A percentile compares a stretch with the other conserved stretches of the same genome.
phyloP scores from a whole-genome alignment of 2,888 invertebrate species.

The Andrena trimmerana region DNA sequence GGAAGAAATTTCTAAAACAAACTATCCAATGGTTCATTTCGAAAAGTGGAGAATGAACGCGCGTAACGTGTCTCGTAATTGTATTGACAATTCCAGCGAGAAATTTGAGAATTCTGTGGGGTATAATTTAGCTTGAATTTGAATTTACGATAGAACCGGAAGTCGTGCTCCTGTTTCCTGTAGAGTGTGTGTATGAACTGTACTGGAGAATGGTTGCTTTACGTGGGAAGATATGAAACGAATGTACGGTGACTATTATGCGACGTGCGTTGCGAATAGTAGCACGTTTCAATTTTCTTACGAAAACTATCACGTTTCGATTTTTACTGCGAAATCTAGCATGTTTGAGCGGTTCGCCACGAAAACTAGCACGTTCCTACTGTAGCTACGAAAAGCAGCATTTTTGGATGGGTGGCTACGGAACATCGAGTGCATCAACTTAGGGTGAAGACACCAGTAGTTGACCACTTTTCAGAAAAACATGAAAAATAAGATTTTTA shows the following conservation, averaged over 20 bases:
- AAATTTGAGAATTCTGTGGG: neutral
- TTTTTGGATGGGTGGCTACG: no score
- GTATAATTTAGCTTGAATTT: slow-evolving; percentile 1
- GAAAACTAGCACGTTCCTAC: no score
- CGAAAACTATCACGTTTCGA: no score
- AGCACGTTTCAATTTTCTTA: no score
- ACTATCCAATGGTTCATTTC: neutral
- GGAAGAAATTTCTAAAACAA: neutral
- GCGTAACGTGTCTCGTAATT: neutral
- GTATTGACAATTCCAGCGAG: neutral
- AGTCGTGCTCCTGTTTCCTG: neutral
- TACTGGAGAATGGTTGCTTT: neutral
- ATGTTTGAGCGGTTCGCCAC: no score
- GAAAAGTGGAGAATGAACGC: neutral
- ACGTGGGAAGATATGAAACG: slow-evolving; percentile 21
- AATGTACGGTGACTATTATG: slow-evolving; percentile 9
- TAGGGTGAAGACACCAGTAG: no score
- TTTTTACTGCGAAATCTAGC: no score
- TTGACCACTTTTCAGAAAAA: no score
- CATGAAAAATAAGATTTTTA: no score
- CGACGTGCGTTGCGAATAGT: no score
- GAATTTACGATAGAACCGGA: slow-evolving; percentile 8
- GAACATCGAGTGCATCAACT: no score
- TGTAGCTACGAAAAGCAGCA: no score
- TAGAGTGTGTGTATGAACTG: slow-evolving; percentile 4